Base-by-base conservation (phyloP, 2,113 vertebrate species). In the Protobothrops flavoviridis region DNA sequence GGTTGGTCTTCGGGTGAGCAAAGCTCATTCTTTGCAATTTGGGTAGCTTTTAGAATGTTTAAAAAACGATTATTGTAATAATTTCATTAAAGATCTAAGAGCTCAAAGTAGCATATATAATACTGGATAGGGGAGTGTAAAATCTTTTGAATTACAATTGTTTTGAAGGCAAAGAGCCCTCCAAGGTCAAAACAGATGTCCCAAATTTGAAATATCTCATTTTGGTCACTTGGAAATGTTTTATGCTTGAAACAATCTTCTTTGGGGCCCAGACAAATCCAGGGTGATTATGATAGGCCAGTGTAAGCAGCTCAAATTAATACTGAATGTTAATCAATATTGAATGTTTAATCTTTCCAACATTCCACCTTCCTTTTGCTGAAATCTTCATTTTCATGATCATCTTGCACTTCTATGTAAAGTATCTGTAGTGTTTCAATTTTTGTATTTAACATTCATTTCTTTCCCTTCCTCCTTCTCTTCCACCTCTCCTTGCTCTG, bases 401-500 rank as follows among this genome's bases (percentile, higher is more conserved):
- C 43, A 39, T 48, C 57, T n/a, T 90, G 43, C 45, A 64, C n/a
- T 61, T 61, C 15, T 39, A 20, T 90, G 89, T 24, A 33, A 43
- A 39, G 24, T 20, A 29, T 61, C 10, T 24, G n/a, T 20, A n/a
- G 39, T 10, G 8, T 59, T 20, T 33, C 43, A 0, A 0, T 50
- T 69, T 81, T 7, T 53, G 57, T 33, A 20, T 50, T 92, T 88
- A 50, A 48, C 50, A 24, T 92, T 45, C 85, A 64, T 52, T 12
- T 97, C 94, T 92, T 93, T 57, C 93, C 94, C 86, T 97, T 95
- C 97, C 85, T 69, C 95, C 39, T 96, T 96, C 94, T 95, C 94
- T 96, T 89, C 93, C 90, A 94, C 0, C 61, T 94, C 48, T 53
- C 95, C 90, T 91, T 24, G 10, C n/a, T 81, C 86, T 59, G 24